Percentiles rank a stretch among this genome's conserved stretches.
These are phyloP conservation scores for Erythrocercus mccallii DNA, from an alignment of 2,113 vertebrate genomes.

Conservation along the genomic window DNA sequence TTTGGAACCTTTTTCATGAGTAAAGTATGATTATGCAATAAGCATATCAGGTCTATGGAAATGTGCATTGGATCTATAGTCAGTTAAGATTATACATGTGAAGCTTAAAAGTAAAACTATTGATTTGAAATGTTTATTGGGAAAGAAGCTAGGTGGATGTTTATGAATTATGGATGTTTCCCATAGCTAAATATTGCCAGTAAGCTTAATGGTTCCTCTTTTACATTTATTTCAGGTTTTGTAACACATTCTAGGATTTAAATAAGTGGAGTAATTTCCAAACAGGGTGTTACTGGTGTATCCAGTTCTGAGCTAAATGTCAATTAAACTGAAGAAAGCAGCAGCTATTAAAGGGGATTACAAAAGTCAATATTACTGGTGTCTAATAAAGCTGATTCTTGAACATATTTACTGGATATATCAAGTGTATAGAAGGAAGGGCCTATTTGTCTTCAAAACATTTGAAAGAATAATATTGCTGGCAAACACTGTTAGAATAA, in stretches of 20 bases:
- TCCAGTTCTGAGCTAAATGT: not conserved
- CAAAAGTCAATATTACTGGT: not conserved
- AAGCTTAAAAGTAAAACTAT: not conserved
- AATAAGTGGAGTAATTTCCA: not conserved
- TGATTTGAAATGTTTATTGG: not conserved
- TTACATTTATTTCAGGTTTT: not conserved
- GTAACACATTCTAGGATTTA: not conserved
- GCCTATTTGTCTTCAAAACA: not conserved
- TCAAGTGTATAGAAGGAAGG: not conserved
- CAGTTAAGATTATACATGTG: not conserved
- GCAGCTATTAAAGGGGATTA: slow-evolving; percentile 7
- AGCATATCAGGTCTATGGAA: not conserved
- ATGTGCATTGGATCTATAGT: not conserved
- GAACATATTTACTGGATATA: not conserved
- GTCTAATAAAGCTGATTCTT: not conserved
- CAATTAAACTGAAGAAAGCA: not conserved
- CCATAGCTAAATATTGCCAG: not conserved
- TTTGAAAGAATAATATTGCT: not conserved
- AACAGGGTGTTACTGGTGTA: not conserved
- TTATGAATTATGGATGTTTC: not conserved
- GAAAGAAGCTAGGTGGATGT: not conserved
- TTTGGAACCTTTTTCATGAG: not conserved
- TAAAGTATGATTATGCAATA: not conserved
- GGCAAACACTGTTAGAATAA: not conserved
- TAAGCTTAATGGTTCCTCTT: not conserved